phyloP scores from a whole-genome alignment of 2,113 vertebrate genomes.

The Barbus barbus region DNA sequence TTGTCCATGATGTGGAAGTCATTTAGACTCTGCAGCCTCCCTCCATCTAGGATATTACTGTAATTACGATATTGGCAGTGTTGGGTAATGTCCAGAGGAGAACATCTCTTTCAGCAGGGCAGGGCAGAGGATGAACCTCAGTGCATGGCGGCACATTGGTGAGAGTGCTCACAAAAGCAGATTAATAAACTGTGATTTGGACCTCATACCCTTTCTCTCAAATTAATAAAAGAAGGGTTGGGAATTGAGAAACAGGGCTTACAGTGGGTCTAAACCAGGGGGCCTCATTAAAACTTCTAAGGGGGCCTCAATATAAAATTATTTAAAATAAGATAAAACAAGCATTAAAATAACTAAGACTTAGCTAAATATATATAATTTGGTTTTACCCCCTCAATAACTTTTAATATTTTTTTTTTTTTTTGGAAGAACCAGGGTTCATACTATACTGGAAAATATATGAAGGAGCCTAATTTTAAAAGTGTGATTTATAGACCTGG shows the following conservation, averaged over 20 bases:
- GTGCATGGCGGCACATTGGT: background rate
- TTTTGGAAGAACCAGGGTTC: too few species aligned
- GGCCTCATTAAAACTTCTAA: too few species aligned
- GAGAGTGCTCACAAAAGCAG: conserved; percentile 29
- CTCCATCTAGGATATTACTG: conserved; percentile 43
- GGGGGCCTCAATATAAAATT: too few species aligned
- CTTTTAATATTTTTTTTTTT: too few species aligned
- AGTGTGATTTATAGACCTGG: too few species aligned
- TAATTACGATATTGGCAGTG: conserved; percentile 53
- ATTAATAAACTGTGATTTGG: background rate
- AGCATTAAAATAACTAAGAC: too few species aligned
- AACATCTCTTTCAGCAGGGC: conserved; percentile 43
- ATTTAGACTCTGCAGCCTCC: background rate
- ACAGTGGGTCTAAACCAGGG: background rate
- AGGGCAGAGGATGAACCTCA: conserved; percentile 24
- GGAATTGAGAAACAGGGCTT: background rate
- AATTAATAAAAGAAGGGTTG: background rate
- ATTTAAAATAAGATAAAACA: too few species aligned
- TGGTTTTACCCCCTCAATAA: too few species aligned
- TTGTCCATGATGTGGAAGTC: background rate
- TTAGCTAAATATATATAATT: too few species aligned
- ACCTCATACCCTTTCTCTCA: background rate
- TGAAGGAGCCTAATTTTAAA: too few species aligned
- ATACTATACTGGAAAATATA: too few species aligned
- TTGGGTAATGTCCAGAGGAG: conserved; percentile 9